Conservation (phyloP, 2,888 invertebrate species). For the Synergus itoensis region DNA sequence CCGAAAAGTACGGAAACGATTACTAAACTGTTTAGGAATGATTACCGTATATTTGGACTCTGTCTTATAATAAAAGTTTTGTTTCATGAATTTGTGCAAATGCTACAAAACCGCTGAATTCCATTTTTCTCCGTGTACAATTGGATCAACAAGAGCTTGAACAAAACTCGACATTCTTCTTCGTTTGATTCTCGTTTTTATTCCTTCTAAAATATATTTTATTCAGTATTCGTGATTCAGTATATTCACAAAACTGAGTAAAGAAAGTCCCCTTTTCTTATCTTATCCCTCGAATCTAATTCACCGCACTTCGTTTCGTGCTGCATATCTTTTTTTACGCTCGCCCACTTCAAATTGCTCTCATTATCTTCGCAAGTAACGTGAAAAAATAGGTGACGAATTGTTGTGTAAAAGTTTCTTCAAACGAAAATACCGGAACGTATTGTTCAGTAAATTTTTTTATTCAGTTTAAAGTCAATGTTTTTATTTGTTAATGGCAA, state of each 20-base stretch:
- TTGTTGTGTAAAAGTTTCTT: constrained; percentile 6
- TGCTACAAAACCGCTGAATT: too few species aligned
- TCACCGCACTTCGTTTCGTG: constrained; percentile 10
- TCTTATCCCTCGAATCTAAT: constrained; percentile 6
- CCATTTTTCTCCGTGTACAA: too few species aligned
- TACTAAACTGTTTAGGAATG: too few species aligned
- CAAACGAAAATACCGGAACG: constrained; percentile 16
- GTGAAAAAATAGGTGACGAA: constrained; percentile 5
- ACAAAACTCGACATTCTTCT: neutral
- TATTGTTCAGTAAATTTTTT: neutral
- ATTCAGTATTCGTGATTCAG: neutral
- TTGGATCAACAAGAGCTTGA: neutral
- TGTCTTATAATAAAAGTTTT: too few species aligned
- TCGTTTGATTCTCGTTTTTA: neutral
- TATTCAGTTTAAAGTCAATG: neutral
- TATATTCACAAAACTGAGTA: neutral
- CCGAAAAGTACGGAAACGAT: too few species aligned
- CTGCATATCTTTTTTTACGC: constrained; percentile 21
- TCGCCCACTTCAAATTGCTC: constrained; percentile 37
- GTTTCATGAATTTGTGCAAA: too few species aligned
- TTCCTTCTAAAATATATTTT: neutral
- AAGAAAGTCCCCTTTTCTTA: constrained; percentile 3
- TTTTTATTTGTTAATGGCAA: neutral
- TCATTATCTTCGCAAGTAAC: constrained; percentile 22
- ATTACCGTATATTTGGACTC: too few species aligned